Evolutionary conservation across 2,888 invertebrate genomes (phyloP).

Genomic region (Clusia tigrina): DNA sequence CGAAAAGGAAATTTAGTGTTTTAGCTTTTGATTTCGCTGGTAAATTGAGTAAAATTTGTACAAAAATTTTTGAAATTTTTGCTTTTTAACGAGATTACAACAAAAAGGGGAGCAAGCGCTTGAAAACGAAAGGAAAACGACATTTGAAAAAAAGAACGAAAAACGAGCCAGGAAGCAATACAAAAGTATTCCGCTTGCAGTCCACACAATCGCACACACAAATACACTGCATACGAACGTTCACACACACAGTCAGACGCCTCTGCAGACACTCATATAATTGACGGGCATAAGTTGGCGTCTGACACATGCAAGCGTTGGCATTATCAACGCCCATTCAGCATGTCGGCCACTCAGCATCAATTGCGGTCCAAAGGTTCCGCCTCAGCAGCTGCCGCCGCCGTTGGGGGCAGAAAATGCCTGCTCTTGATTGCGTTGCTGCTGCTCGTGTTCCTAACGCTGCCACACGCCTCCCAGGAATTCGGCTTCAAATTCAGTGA

Average conservation of each 20-base stretch:
- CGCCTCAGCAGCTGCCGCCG: too few species aligned
- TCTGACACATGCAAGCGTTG: background rate
- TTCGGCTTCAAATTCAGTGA: conserved; percentile 39
- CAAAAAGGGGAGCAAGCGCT: background rate
- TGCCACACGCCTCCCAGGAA: conserved; percentile 43
- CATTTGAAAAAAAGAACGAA: too few species aligned
- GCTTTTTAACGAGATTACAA: background rate
- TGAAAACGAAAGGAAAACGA: too few species aligned
- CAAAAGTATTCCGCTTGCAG: too few species aligned
- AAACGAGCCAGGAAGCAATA: too few species aligned
- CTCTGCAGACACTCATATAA: too few species aligned
- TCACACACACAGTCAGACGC: too few species aligned
- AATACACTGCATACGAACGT: too few species aligned
- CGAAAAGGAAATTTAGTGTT: background rate
- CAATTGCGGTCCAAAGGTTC: too few species aligned
- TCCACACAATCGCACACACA: background rate
- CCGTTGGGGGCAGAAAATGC: conserved; percentile 26
- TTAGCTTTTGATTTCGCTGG: background rate
- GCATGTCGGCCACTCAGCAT: too few species aligned
- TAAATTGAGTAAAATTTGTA: background rate
- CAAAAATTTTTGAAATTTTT: background rate
- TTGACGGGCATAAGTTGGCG: too few species aligned
- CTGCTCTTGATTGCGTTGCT: conserved; percentile 30
- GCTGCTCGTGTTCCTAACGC: conserved; percentile 42
- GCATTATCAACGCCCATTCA: too few species aligned